Base-by-base conservation (phyloP, 2,113 vertebrate genomes). In the Erythrocercus mccallii region DNA sequence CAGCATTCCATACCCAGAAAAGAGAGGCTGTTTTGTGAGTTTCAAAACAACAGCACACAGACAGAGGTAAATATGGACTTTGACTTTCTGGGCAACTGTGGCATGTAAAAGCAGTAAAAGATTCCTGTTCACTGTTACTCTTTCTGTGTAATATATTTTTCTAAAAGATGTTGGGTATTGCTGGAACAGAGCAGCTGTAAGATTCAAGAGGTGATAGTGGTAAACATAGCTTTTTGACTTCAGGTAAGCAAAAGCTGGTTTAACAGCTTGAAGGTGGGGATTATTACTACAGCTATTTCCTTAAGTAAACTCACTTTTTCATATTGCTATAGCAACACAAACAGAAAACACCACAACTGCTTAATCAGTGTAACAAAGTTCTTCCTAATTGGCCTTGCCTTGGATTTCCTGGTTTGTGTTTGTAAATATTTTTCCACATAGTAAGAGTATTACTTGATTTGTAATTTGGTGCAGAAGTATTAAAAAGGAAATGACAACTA, bases 261-360 rank as follows among this genome's bases (percentile, higher is more conserved):
- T 42, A 81, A 25, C 37, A 86, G 50, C 38, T 57, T 33, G 30
- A 81, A 77, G 77, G 56, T 91, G 51, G 56, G 19, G n/a, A 20
- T 84, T 78, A 51, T 76, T 27, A 27, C 54, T 76, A 7, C 11
- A 81, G 38, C 33, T 95, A 4, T 93, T 93, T 95, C 76, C 79
- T 90, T 54, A 88, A 66, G 95, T 98, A 96, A 92, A 95, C 70
- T 95, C 42, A 44, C 19, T 71, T 96, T 93, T 98, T 98, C 97
- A 96, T 98, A 97, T 98, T 98, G 96, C 98, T 97, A 94, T 98
- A 96, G 97, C 93, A 98, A 97, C 97, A 88, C 88, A 97, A 94
- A 97, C 95, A 88, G 91, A 91, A 95, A 78, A 73, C 60, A 64
- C 45, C 84, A 12, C 74, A 86, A 12, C 74, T 90, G 30, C 71